phyloP scores from a whole-genome alignment of 2,888 invertebrate genomes.

The Physocephala rufipes region DNA sequence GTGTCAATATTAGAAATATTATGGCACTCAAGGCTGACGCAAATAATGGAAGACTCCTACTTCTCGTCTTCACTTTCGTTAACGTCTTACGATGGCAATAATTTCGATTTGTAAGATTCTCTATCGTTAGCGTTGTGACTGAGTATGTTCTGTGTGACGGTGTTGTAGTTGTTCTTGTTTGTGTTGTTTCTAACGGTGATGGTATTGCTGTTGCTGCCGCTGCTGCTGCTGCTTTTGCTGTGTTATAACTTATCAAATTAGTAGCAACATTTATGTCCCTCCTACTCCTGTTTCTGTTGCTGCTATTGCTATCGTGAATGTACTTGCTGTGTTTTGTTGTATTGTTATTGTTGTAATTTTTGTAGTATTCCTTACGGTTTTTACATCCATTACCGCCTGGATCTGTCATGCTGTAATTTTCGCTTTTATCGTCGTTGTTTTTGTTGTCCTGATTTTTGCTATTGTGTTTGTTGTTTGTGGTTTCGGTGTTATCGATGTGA shows the following conservation, averaged over 20 bases:
- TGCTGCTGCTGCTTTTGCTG: slow-evolving; percentile 17
- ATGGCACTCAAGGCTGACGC: slow-evolving; percentile 6
- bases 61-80: slow-evolving; percentile 29
- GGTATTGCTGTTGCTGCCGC: slow-evolving; percentile 22
- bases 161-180: slow-evolving; percentile 25
- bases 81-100: background rate
- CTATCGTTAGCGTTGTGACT: no score
- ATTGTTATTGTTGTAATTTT: slow-evolving; percentile 1
- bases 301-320: no score
- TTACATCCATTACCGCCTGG: slow-evolving; percentile 31
- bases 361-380: slow-evolving; percentile 18
- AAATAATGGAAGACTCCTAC: slow-evolving; percentile 21
- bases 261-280: slow-evolving; percentile 6
- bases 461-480: slow-evolving; percentile 42
- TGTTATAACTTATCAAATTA: background rate
- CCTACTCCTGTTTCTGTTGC: slow-evolving; percentile 1
- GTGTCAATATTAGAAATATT: background rate
- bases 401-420: slow-evolving; percentile 48
- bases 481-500: slow-evolving; percentile 37
- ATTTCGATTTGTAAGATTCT: no score
- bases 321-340: no score
- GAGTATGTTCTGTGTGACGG: no score
- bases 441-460: slow-evolving; percentile 19
- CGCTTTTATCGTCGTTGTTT: slow-evolving; percentile 31
- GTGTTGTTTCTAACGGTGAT: slow-evolving; percentile 12